Conservation (phyloP, 2,113 vertebrate species). For the Pomatostomus ruficeps region DNA sequence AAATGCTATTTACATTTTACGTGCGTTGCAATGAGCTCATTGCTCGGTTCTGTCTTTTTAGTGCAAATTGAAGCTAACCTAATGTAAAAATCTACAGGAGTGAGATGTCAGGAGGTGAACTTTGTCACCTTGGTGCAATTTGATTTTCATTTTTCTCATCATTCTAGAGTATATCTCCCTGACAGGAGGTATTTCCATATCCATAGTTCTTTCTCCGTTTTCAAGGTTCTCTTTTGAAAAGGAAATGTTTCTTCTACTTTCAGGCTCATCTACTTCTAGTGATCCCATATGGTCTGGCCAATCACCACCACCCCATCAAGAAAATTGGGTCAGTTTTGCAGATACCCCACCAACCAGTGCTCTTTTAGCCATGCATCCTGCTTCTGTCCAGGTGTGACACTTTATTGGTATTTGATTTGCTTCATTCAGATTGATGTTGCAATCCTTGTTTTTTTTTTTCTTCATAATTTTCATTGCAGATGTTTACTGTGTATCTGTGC, state of each 20-base stretch:
- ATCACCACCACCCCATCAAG: conserved; percentile 93
- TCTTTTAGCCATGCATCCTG: conserved; percentile 92
- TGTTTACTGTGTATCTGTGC: conserved; percentile 48
- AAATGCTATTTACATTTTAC: neutral
- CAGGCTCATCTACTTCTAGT: conserved; percentile 77
- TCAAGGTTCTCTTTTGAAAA: conserved; percentile 2
- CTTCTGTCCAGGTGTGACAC: conserved; percentile 95
- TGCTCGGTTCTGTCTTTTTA: neutral
- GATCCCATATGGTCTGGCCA: conserved; percentile 92
- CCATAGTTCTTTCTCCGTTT: neutral
- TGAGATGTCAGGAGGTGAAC: neutral
- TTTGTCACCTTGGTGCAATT: neutral
- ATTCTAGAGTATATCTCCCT: neutral
- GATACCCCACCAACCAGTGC: conserved; percentile 97
- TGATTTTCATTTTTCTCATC: neutral
- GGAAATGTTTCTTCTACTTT: conserved; percentile 56
- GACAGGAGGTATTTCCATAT: neutral
- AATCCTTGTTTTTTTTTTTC: neutral
- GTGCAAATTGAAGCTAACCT: neutral
- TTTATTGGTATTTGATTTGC: conserved; percentile 83
- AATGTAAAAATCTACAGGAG: neutral
- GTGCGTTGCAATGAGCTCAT: neutral
- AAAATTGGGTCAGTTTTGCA: conserved; percentile 99
- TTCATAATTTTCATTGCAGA: conserved; percentile 39
- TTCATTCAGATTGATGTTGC: conserved; percentile 69